Evolutionary conservation across 1,140 invertebrate genomes (phyloP), one percentile per base, ranked within the genome.

Genomic region (Drosophila cardini): DNA sequence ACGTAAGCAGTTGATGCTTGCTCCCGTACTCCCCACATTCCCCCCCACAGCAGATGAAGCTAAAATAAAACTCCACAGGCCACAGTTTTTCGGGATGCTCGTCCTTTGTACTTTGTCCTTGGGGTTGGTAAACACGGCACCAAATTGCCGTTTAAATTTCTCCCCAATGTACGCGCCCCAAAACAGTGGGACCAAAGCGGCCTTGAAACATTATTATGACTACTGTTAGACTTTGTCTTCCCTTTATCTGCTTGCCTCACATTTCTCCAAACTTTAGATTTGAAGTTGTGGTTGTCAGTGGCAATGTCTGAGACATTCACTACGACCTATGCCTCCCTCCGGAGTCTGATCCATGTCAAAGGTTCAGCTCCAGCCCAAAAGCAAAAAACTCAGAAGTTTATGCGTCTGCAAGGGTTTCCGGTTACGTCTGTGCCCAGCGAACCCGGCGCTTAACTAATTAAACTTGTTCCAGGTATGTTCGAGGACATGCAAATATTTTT

Each of bases 81-180:
- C 56, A 62, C 64, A 56, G 64, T 72, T 72, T 82, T 84, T 72
- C 21, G 82, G 82, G 82, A 38, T 61, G 70, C 67, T 48, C 26
- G 48, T 77, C 26, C 48, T 43, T 52, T 64, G 58, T 40, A 45
- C 76, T 65, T 52, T 87, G 78, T 82, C 79, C 79, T 87, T 87
- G 83, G 84, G 83, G 84, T 80, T 89, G 83, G 84, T 89, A 89
- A 87, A 87, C 83, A 89, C 76, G 76, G 79, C 79, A 69, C 83
- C 80, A 87, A 87, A 89, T 87, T 89, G 84, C 84, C 80, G 84
- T 87, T 87, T 87, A 89, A 87, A 87, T 87, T 87, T 89, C 84
- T 89, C 84, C 85, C 84, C 75, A 87, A 78, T 78, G 81, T 71
- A 13, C 38, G 36, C 38, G 36, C 64, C 68, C 50, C 58, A 68